These are phyloP conservation scores for Sarcophaga bullata DNA, from an alignment of 1,140 invertebrate species.

Conservation along the genomic window DNA sequence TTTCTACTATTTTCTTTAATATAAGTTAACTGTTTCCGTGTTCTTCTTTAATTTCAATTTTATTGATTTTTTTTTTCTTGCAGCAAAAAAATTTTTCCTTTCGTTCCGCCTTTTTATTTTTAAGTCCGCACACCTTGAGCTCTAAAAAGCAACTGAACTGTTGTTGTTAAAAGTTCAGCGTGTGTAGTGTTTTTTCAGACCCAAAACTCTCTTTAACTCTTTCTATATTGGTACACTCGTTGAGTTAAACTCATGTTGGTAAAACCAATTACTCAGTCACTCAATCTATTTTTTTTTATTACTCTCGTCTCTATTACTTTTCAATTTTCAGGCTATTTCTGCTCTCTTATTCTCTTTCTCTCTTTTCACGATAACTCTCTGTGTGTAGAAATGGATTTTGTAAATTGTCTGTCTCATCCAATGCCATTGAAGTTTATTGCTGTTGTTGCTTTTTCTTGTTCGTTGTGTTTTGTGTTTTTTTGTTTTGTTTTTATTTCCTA, in stretches of 20 bases:
- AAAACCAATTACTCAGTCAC: neutral
- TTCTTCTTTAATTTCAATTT: neutral
- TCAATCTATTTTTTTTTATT: neutral
- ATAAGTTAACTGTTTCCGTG: neutral
- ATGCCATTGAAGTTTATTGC: neutral
- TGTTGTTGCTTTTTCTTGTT: neutral
- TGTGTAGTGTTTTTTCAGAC: neutral
- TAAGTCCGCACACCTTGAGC: slow-evolving; percentile 4
- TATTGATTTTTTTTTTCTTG: neutral
- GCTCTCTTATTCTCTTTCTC: neutral
- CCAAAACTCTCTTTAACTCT: too few species aligned
- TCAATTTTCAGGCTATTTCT: neutral
- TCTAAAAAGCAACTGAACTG: neutral
- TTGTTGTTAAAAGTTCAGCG: neutral
- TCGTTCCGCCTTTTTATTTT: neutral
- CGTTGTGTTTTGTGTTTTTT: too few species aligned
- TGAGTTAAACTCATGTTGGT: neutral
- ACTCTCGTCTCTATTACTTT: neutral
- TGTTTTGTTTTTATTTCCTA: neutral
- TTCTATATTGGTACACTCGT: too few species aligned
- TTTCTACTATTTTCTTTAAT: neutral
- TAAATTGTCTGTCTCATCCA: neutral
- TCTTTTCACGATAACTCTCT: neutral
- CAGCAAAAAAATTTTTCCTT: neutral
- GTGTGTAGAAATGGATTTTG: neutral